Evolutionary conservation across 2,113 vertebrate genomes (phyloP).

Genomic region (Sphaerodactylus townsendi): DNA sequence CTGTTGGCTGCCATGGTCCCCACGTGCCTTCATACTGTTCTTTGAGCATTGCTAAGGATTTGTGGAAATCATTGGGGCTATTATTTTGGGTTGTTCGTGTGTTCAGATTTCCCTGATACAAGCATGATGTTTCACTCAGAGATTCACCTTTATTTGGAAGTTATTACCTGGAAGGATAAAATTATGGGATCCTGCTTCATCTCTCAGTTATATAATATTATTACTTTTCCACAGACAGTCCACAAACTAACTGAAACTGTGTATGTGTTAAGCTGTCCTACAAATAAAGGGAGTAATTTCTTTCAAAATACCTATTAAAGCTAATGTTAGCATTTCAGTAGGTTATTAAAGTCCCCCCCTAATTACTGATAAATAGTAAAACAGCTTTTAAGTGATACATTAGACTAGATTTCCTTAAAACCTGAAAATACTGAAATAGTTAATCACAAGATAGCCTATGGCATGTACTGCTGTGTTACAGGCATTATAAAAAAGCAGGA

Average conservation of each 20-base stretch:
- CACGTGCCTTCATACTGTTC: too few relatives aligned
- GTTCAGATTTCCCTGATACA: too few relatives aligned
- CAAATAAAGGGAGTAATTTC: neutral
- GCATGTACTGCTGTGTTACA: neutral
- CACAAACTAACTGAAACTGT: neutral
- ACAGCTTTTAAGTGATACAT: neutral
- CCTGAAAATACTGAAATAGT: neutral
- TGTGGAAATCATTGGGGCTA: too few relatives aligned
- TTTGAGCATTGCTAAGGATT: too few relatives aligned
- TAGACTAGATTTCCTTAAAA: neutral
- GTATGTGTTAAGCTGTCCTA: neutral
- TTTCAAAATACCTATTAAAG: neutral
- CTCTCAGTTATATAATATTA: neutral
- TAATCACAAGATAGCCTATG: conserved; percentile 14
- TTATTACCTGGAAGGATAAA: neutral
- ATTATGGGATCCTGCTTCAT: too few relatives aligned
- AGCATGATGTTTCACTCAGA: too few relatives aligned
- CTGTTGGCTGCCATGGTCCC: too few relatives aligned
- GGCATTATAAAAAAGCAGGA: conserved; percentile 16
- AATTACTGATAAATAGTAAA: neutral
- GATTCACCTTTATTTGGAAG: too few relatives aligned
- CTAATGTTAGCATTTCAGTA: neutral
- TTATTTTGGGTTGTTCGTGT: too few relatives aligned
- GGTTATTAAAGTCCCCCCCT: neutral
- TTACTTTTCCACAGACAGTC: neutral